Evolutionary conservation across 1,140 invertebrate genomes (phyloP).

Genomic region (Galleria mellonella): DNA sequence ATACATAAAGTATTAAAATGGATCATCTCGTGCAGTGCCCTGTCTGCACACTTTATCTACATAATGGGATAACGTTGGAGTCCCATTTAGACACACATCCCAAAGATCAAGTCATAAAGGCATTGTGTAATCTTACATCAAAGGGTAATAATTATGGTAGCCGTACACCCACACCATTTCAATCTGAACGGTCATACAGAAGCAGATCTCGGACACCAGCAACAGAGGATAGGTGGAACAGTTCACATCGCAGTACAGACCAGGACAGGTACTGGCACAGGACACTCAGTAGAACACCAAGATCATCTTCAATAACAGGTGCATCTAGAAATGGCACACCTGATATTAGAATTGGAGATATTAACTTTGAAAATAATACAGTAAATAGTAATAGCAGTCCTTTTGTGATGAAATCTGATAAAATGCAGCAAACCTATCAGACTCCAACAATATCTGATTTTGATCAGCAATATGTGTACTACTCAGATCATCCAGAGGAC

Average conservation of each 20-base stretch:
- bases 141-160: constrained; percentile 43
- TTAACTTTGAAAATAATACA: constrained; percentile 46
- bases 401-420: constrained; percentile 47
- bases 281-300: constrained; percentile 31
- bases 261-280: constrained; percentile 52
- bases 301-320: constrained; percentile 33
- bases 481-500: constrained; percentile 46
- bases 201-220: constrained; percentile 64
- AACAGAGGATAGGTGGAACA: constrained; percentile 44
- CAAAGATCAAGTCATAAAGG: constrained; percentile 89
- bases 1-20: constrained; percentile 47
- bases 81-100: constrained; percentile 88
- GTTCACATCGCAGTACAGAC: constrained; percentile 36
- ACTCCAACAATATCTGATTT: constrained; percentile 31
- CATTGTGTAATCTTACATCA: constrained; percentile 73
- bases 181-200: constrained; percentile 61
- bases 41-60: constrained; percentile 87
- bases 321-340: constrained; percentile 47
- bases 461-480: constrained; percentile 49
- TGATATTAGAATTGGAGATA: constrained; percentile 45
- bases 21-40: constrained; percentile 80
- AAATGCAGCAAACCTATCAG: constrained; percentile 41
- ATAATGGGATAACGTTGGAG: constrained; percentile 86
- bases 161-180: constrained; percentile 51
- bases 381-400: constrained; percentile 16